Evolutionary conservation across 2,888 invertebrate species (phyloP).

Genomic region (Isotomurus palustris): DNA sequence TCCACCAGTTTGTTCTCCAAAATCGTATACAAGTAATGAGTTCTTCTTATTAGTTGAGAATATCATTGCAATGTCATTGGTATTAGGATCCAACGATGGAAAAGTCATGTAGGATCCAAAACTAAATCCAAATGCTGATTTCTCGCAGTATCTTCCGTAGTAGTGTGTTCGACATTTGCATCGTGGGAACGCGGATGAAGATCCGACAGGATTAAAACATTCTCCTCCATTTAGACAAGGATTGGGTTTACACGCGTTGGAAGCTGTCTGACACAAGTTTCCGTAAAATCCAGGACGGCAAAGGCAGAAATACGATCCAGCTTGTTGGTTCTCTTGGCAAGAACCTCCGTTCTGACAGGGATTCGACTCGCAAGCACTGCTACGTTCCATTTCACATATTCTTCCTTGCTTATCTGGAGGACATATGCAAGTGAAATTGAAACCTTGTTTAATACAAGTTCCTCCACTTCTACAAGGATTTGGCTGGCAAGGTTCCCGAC

Average conservation of each 20-base stretch:
- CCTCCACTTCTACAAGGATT: conserved; percentile 81
- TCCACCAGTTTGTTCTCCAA: conserved; percentile 79
- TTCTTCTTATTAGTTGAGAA: conserved; percentile 85
- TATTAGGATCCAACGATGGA: conserved; percentile 75
- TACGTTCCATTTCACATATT: conserved; percentile 75
- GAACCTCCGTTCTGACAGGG: conserved; percentile 90
- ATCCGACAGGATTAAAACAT: conserved; percentile 62
- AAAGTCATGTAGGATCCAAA: conserved; percentile 87
- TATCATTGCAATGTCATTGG: conserved; percentile 84
- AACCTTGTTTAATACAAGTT: conserved; percentile 75
- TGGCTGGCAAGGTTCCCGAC: conserved; percentile 85
- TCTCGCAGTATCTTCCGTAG: conserved; percentile 87
- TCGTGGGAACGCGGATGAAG: conserved; percentile 75
- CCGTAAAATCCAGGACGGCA: conserved; percentile 89
- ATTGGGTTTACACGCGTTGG: conserved; percentile 86
- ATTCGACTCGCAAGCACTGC: conserved; percentile 76
- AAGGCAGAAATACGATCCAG: conserved; percentile 82
- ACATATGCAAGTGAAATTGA: conserved; percentile 79
- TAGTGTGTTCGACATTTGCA: conserved; percentile 77
- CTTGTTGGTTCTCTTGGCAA: conserved; percentile 80
- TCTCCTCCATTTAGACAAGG: conserved; percentile 79
- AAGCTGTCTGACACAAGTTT: conserved; percentile 76
- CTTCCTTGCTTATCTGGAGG: conserved; percentile 73
- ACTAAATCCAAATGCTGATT: conserved; percentile 81
- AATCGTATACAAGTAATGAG: conserved; percentile 84